These are phyloP conservation scores for Phrynocephalus forsythii DNA, from an alignment of 2,797 vertebrate species.

Conservation along the genomic window DNA sequence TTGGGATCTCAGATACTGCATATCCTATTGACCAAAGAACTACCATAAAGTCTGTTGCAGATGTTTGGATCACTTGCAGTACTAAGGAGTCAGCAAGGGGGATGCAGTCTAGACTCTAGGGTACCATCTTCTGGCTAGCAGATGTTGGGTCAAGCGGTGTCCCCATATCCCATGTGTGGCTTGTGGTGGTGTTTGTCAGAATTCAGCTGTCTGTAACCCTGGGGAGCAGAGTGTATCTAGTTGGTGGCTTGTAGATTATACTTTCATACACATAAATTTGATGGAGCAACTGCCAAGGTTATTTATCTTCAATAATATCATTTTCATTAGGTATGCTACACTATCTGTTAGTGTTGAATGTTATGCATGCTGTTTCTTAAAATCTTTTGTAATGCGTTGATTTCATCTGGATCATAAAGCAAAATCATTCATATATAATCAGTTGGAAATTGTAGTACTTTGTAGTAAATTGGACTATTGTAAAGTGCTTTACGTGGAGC, in stretches of 20 bases:
- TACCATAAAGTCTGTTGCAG: background rate
- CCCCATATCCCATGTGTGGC: background rate
- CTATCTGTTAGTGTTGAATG: background rate
- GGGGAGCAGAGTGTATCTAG: background rate
- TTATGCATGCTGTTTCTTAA: no score
- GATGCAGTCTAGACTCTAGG: background rate
- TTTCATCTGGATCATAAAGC: slow-evolving; percentile 27
- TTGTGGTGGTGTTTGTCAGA: background rate
- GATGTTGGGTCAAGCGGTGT: background rate
- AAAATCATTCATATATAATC: background rate
- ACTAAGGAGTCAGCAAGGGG: background rate
- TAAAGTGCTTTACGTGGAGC: no score
- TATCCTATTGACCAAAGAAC: background rate
- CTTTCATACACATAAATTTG: background rate
- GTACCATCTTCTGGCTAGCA: background rate
- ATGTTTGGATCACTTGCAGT: background rate
- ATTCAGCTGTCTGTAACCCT: background rate
- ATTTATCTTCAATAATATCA: background rate
- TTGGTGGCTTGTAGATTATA: background rate
- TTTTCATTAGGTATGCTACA: background rate
- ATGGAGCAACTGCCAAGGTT: background rate
- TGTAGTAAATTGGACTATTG: background rate
- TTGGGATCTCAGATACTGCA: background rate
- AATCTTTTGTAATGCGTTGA: background rate
- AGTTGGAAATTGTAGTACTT: background rate